Conservation (phyloP, 2,888 invertebrate species). For the Apamea anceps region DNA sequence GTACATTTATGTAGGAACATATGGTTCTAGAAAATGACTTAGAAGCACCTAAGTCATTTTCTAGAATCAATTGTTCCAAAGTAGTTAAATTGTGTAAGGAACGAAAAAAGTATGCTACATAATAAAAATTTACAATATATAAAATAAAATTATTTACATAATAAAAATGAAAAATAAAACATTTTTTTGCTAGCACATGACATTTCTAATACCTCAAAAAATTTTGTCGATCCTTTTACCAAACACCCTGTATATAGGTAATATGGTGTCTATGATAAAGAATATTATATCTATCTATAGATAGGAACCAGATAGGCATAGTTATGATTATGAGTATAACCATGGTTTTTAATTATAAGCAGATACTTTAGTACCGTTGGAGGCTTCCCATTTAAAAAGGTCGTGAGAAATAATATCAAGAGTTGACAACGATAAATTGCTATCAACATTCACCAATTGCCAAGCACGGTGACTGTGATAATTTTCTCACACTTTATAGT, state of each 20-base stretch:
- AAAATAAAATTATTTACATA: too few species aligned
- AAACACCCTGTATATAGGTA: too few species aligned
- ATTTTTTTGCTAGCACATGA: not conserved
- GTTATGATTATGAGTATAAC: too few species aligned
- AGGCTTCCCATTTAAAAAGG: not conserved
- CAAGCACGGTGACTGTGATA: not conserved
- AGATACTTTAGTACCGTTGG: not conserved
- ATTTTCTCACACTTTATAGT: conserved; percentile 14
- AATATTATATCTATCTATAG: not conserved
- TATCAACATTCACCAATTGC: conserved; percentile 11
- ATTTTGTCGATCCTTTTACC: too few species aligned
- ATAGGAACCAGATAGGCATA: not conserved
- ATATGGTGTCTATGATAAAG: not conserved
- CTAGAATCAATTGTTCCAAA: too few species aligned
- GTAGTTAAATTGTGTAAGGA: not conserved
- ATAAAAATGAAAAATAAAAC: too few species aligned
- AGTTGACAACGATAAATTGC: not conserved
- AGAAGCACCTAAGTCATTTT: too few species aligned
- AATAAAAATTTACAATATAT: too few species aligned
- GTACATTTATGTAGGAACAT: not conserved
- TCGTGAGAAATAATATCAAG: not conserved
- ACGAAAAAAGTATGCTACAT: not conserved
- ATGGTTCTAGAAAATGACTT: not conserved
- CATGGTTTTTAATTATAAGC: not conserved
- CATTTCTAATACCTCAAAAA: not conserved